Conservation (phyloP, 1,140 invertebrate species). For the Bursaphelenchus mucronatus region DNA sequence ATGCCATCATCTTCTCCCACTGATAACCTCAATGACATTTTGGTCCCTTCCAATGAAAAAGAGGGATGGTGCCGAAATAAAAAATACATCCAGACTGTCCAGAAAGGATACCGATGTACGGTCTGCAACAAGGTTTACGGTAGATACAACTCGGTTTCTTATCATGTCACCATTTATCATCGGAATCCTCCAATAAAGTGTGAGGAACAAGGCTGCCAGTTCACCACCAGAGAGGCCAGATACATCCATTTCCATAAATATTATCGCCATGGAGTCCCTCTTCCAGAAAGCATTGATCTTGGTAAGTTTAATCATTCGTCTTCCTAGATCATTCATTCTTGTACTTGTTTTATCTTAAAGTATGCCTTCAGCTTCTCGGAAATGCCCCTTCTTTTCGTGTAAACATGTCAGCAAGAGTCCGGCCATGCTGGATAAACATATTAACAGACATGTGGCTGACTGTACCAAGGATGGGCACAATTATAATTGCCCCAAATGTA, state of each 20-base stretch:
- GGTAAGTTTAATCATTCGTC: slow-evolving; percentile 31
- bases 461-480: slow-evolving; percentile 40
- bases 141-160: slow-evolving; percentile 58
- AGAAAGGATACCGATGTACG: slow-evolving; percentile 52
- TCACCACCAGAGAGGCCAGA: slow-evolving; percentile 51
- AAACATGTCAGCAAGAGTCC: slow-evolving; percentile 57
- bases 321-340: slow-evolving; percentile 2
- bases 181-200: slow-evolving; percentile 58
- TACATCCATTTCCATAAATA: slow-evolving; percentile 61
- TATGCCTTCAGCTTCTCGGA: slow-evolving; percentile 49
- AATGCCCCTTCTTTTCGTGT: slow-evolving; percentile 55
- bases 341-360: not conserved
- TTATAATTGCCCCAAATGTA: slow-evolving; percentile 24
- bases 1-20: slow-evolving; percentile 19
- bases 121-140: slow-evolving; percentile 60
- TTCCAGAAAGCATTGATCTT: slow-evolving; percentile 56
- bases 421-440: slow-evolving; percentile 60
- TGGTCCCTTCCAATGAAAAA: slow-evolving; percentile 55
- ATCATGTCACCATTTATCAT: slow-evolving; percentile 60
- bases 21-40: slow-evolving; percentile 34
- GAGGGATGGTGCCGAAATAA: slow-evolving; percentile 33
- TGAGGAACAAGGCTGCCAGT: slow-evolving; percentile 53
- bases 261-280: slow-evolving; percentile 55
- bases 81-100: slow-evolving; percentile 58
- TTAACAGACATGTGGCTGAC: slow-evolving; percentile 47